Evolutionary conservation across 2,113 vertebrate species (phyloP).

Genomic region (Benitochromis conjunctus): DNA sequence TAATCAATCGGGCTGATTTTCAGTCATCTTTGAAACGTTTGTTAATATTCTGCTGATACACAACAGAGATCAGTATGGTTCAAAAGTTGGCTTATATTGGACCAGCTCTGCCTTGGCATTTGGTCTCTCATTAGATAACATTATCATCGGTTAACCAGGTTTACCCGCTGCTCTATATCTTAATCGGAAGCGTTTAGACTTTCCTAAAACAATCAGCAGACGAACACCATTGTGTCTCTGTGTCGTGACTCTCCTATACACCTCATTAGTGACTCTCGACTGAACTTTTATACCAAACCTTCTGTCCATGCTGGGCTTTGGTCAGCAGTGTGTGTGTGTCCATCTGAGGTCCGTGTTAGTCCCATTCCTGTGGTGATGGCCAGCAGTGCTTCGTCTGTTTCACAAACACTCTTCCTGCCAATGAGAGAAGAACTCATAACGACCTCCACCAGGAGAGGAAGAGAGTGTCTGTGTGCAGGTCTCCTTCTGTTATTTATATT

Average conservation of each 20-base stretch:
- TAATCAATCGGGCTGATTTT: neutral
- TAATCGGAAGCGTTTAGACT: neutral
- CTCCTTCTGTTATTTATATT: constrained; percentile 56
- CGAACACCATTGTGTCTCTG: neutral
- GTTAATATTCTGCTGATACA: neutral
- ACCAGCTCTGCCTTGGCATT: neutral
- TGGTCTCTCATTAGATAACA: neutral
- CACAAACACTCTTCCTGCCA: constrained; percentile 49
- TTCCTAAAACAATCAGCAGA: neutral
- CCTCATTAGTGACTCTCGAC: constrained; percentile 34
- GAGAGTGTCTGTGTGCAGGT: constrained; percentile 14
- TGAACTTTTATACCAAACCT: constrained; percentile 28
- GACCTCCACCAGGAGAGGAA: constrained; percentile 53
- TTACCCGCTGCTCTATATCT: neutral
- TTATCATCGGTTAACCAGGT: neutral
- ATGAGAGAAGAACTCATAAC: constrained; percentile 18
- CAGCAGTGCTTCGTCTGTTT: constrained; percentile 47
- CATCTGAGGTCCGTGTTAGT: constrained; percentile 43
- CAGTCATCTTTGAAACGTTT: neutral
- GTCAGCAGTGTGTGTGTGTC: constrained; percentile 3
- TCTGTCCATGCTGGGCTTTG: constrained; percentile 54
- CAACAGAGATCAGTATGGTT: neutral
- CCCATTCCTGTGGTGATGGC: constrained; percentile 37
- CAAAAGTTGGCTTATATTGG: neutral
- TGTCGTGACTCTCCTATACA: constrained; percentile 51